These are phyloP conservation scores for Busseola fusca DNA, from an alignment of 2,888 invertebrate genomes.

Conservation along the genomic window DNA sequence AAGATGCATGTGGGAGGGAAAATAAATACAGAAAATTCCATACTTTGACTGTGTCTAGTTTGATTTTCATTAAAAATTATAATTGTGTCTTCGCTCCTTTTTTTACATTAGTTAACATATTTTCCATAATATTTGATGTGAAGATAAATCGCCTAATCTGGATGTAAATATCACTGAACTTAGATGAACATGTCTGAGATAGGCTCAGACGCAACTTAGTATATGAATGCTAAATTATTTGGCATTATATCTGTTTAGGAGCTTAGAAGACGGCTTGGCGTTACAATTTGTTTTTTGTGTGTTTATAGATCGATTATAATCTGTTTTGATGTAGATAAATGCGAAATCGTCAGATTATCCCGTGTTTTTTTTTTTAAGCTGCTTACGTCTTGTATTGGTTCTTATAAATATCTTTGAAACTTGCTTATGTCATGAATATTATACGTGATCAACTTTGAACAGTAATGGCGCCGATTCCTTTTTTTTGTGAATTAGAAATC, in stretches of 20 bases:
- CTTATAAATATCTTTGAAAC: too few relatives aligned
- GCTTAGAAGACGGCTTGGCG: conserved; percentile 1
- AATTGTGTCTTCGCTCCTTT: neutral
- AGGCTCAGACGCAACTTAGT: conserved; percentile 32
- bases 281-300: neutral
- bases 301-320: neutral
- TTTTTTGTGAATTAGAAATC: too few relatives aligned
- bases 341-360: neutral
- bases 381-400: too few relatives aligned
- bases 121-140: conserved; percentile 5
- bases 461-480: too few relatives aligned
- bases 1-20: too few relatives aligned
- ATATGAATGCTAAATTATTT: conserved; percentile 29
- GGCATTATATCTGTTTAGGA: neutral
- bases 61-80: neutral
- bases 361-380: too few relatives aligned
- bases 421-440: too few relatives aligned
- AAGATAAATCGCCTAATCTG: conserved; percentile 25
- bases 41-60: too few relatives aligned
- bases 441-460: too few relatives aligned
- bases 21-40: too few relatives aligned
- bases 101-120: neutral
- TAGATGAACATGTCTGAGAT: conserved; percentile 26
- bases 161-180: conserved; percentile 35
- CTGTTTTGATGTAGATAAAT: neutral